A percentile compares a stretch with the other conserved stretches of the same genome.
Evolutionary conservation across 2,888 invertebrate genomes (phyloP).

Genomic region (Xylota segnis): DNA sequence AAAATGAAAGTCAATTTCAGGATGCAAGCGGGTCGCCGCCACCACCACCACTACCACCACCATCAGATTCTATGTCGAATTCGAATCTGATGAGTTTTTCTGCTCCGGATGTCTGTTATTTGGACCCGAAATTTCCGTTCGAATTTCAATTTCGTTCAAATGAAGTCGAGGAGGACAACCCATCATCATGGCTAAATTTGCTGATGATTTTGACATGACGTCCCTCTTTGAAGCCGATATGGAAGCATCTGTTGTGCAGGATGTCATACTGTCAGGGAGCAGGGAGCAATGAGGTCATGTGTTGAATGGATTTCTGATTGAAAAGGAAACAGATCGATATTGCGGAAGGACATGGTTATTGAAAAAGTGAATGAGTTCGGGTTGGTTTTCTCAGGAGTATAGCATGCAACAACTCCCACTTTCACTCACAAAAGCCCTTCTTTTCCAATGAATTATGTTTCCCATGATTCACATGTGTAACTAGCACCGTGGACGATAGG

Average conservation of each 20-base stretch:
- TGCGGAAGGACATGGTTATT: constrained; percentile 70
- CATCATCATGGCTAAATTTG: constrained; percentile 40
- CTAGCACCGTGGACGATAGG: constrained; percentile 32
- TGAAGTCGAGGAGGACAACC: constrained; percentile 44
- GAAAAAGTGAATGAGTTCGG: too few species aligned
- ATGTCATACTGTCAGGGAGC: constrained; percentile 21
- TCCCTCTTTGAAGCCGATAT: constrained; percentile 10
- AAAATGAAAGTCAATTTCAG: constrained; percentile 72
- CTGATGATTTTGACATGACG: constrained; percentile 54
- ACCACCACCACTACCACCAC: too few species aligned
- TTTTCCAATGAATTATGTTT: constrained; percentile 52
- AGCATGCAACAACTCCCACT: not conserved
- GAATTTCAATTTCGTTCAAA: constrained; percentile 61
- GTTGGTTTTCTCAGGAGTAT: not conserved
- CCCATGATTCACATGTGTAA: constrained; percentile 45
- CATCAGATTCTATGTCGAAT: constrained; percentile 41
- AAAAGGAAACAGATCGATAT: constrained; percentile 62
- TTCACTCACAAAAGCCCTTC: not conserved
- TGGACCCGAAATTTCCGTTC: constrained; percentile 54
- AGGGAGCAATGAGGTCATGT: constrained; percentile 60
- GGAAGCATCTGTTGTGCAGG: constrained; percentile 41
- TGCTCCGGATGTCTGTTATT: constrained; percentile 61
- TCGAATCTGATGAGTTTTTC: constrained; percentile 66
- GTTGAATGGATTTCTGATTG: constrained; percentile 65
- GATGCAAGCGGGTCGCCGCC: constrained; percentile 32